Evolutionary conservation across 2,113 vertebrate species (phyloP).

Genomic region (Lepus americanus): DNA sequence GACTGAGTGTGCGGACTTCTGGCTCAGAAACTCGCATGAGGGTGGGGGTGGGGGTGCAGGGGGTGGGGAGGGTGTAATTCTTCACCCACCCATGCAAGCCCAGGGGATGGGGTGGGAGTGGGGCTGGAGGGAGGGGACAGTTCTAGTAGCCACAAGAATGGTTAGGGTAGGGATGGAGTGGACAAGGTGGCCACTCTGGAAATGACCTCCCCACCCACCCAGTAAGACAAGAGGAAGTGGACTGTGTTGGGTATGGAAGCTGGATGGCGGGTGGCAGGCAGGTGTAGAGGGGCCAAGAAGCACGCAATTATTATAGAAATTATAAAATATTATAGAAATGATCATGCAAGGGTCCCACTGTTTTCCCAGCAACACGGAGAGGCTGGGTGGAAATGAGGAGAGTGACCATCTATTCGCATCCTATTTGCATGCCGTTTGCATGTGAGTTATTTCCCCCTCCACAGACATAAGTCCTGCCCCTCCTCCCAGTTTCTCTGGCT

Average conservation of each 20-base stretch:
- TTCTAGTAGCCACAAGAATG: conserved; percentile 17
- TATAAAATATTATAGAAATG: neutral
- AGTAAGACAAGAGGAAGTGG: neutral
- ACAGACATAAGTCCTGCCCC: neutral
- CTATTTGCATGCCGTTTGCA: conserved; percentile 49
- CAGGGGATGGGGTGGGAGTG: neutral
- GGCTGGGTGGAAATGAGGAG: neutral
- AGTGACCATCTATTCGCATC: neutral
- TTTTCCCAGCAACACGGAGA: neutral
- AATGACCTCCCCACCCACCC: neutral
- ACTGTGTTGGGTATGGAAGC: neutral
- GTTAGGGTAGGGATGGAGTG: neutral
- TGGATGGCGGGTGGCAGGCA: neutral
- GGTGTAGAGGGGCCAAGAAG: neutral
- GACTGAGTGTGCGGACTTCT: neutral
- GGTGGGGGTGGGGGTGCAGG: neutral
- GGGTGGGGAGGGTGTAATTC: neutral
- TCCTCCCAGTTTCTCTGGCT: neutral
- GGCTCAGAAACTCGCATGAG: neutral
- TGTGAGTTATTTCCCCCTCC: conserved; percentile 23
- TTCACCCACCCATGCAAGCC: neutral
- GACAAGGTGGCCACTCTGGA: neutral
- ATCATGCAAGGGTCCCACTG: neutral
- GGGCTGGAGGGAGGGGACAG: too few relatives aligned
- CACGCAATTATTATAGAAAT: neutral